Base-by-base conservation (phyloP, 2,888 invertebrate species). In the Luperina nickerlii region DNA sequence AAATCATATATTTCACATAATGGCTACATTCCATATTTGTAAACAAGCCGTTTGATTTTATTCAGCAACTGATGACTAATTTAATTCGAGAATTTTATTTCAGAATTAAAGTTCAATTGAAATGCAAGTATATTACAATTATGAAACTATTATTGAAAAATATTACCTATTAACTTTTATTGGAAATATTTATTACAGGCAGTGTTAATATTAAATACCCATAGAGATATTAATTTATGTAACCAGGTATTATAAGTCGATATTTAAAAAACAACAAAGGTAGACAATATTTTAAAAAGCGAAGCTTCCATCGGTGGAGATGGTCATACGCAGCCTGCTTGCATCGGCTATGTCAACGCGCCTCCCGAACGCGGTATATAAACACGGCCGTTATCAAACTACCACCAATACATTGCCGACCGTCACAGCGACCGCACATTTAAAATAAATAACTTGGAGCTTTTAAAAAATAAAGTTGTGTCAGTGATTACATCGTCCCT, bases 401-500 rank as follows among this genome's bases (percentile, higher is more conserved):
- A 91, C 92, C 92, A 94, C 94, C 96, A 96, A 96, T 96, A 95
- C 95, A 95, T 95, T 93, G 95, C 95, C 93, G 94, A 91, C 95
- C 91, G 95, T 94, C 96, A 93, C 92, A 93, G 92, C 94, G 96
- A 91, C 92, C 95, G 93, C 95, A 96, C 94, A 94, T 92, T 87
- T 88, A 90, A 89, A 92, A 89, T 84, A 88, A 86, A 90, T 90
- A 89, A 91, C 90, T 92, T 91, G 90, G 88, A 92, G 91, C 90
- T 93, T 94, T 92, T 93, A 89, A 88, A 87, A 60, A 82, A 90
- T 83, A 87, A 87, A 90, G 78, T 92, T 91, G 96, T 96, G 96
- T 93, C 91, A 94, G 96, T 96, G 96, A 89, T 94, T 92, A 82
- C 88, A 89, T 91, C 87, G 88, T 91, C 91, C 89, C 79, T 83